Evolutionary conservation across 1,140 invertebrate genomes (phyloP).

Genomic region (Drosophila bifasciata): DNA sequence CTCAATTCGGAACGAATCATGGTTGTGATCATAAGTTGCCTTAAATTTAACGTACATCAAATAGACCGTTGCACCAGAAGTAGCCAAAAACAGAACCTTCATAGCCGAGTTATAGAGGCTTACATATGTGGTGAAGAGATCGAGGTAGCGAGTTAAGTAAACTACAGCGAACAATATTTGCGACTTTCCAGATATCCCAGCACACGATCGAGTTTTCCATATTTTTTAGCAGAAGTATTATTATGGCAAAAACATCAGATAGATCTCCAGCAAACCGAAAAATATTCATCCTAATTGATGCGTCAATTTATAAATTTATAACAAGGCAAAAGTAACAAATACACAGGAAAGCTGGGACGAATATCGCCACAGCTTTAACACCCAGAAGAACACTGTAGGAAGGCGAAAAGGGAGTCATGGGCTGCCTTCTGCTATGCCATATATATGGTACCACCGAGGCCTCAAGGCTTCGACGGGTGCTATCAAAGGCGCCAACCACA

Average conservation of each 20-base stretch:
- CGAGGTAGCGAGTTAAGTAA: slow-evolving; percentile 97
- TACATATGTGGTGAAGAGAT: slow-evolving; percentile 97
- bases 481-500: no score
- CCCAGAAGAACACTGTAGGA: no score
- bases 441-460: no score
- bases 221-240: slow-evolving; percentile 98
- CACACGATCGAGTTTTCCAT: slow-evolving; percentile 99
- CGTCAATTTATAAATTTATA: slow-evolving; percentile 33
- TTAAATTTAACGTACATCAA: slow-evolving; percentile 99
- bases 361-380: no score
- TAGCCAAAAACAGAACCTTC: slow-evolving; percentile 97
- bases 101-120: slow-evolving; percentile 98
- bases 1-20: slow-evolving; percentile 99
- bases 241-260: slow-evolving; percentile 97
- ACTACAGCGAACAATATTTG: slow-evolving; percentile 98
- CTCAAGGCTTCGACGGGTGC: no score
- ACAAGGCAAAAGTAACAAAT: no score
- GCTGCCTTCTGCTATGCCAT: no score
- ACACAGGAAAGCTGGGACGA: no score
- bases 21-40: slow-evolving; percentile 98
- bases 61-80: slow-evolving; percentile 96
- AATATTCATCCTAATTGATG: slow-evolving; percentile 92
- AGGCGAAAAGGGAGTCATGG: no score
- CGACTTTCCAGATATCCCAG: slow-evolving; percentile 99
- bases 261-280: slow-evolving; percentile 98